Percentiles rank a stretch among this genome's conserved stretches.
Evolutionary conservation across 2,113 vertebrate species (phyloP).

Genomic region (Paraplagusia blochii): DNA sequence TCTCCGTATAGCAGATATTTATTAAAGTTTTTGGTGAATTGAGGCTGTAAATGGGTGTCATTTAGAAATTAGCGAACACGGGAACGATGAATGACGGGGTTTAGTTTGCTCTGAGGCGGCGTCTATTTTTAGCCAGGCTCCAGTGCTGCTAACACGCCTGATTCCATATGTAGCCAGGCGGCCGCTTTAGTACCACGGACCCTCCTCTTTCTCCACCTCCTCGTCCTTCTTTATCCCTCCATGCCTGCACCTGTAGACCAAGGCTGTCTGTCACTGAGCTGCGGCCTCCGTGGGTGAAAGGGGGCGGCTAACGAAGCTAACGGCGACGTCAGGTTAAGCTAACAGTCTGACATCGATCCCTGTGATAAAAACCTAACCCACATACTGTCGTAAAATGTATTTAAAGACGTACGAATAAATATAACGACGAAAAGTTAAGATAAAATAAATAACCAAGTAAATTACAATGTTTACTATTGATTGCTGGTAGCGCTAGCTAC

Average conservation of each 20-base stretch:
- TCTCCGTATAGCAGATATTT: not conserved
- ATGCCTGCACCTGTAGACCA: not conserved
- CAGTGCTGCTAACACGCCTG: slow-evolving; percentile 67
- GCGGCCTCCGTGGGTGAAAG: no score
- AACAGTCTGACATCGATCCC: no score
- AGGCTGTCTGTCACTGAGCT: not conserved
- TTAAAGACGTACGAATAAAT: no score
- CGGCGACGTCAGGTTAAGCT: no score
- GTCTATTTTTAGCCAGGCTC: slow-evolving; percentile 85
- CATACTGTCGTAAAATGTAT: no score
- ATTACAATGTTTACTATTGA: no score
- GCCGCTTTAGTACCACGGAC: slow-evolving; percentile 64
- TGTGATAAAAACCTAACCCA: no score
- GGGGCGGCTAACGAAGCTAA: no score
- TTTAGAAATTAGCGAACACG: slow-evolving; percentile 56
- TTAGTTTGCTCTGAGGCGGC: slow-evolving; percentile 46
- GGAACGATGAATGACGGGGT: slow-evolving; percentile 53
- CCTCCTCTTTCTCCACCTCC: slow-evolving; percentile 12
- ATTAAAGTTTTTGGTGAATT: not conserved
- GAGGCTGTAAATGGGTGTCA: not conserved
- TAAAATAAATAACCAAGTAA: no score
- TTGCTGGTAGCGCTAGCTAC: no score
- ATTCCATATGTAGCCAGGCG: slow-evolving; percentile 71
- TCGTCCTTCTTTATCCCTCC: not conserved
- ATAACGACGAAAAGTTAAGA: no score